Base-by-base conservation (phyloP, 2,888 invertebrate species). In the Danaus chrysippus region DNA sequence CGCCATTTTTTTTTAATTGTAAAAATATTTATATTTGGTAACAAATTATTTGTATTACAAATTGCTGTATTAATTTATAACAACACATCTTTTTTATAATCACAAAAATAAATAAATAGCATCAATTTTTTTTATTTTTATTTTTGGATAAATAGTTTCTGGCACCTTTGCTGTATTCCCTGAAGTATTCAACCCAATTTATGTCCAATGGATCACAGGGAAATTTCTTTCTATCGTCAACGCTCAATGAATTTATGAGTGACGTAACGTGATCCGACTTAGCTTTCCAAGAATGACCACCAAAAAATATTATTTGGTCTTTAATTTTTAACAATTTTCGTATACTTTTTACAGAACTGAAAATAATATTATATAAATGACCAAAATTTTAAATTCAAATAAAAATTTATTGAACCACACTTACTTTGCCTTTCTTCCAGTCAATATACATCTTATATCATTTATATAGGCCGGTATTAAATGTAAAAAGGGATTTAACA, bases 181-280 rank as follows among this genome's bases (percentile, higher is more conserved):
- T 46, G 15, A 46, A 46, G 10, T 46, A 46, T 13, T 13, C 46
- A 13, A n/a, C 10, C 46, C 46, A 46, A 5, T 46, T 6, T 46
- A 46, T 46, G 15, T 46, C 46, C n/a, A 3, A 15, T 46, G 46
- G 46, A 46, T 46, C 46, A 46, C 46, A 46, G 46, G 46, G 46
- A 13, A 46, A 46, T 3, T 9, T 46, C 8, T 13, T 46, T 46
- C 15, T 46, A 46, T 46, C 46, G 6, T 46, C 46, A 15, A 1
- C 13, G 1, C 10, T 46, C 46, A 46, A 46, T 6, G 46, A 15
- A 12, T 15, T 13, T 5, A 46, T n/a, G 15, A 46, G 46, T n/a
- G 46, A 46, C 6, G 15, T 46, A 15, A 46, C 15, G n/a, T 15
- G 2, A 13, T 46, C 46, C 15, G 46, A 13, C 10, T 13, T 46